These are phyloP conservation scores for Acyrthosiphon pisum DNA, from an alignment of 1,140 invertebrate genomes.

Conservation along the genomic window DNA sequence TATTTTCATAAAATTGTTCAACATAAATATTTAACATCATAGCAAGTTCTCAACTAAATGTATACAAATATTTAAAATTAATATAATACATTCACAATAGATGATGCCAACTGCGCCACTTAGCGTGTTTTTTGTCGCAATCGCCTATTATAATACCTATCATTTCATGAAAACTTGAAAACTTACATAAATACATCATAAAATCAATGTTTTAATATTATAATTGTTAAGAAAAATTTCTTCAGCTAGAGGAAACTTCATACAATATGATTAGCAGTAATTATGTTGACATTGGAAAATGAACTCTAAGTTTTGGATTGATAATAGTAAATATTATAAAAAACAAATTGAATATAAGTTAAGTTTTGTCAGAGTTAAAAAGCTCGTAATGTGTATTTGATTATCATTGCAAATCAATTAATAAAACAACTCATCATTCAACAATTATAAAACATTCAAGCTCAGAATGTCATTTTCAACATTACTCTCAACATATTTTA, in stretches of 20 bases:
- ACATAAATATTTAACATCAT: constrained; percentile 24
- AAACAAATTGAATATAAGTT: not conserved
- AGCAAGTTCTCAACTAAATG: not conserved
- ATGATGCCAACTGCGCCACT: too few relatives aligned
- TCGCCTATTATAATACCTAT: too few relatives aligned
- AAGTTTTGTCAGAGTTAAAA: constrained; percentile 37
- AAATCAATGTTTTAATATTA: too few relatives aligned
- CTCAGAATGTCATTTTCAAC: constrained; percentile 52
- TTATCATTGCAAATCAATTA: not conserved
- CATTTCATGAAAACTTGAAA: not conserved
- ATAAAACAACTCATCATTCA: constrained; percentile 21
- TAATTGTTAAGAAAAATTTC: too few relatives aligned
- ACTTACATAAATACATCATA: too few relatives aligned
- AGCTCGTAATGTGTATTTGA: not conserved
- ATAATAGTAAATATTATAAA: too few relatives aligned
- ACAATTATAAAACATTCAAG: not conserved
- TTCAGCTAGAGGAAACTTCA: too few relatives aligned
- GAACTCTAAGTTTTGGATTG: too few relatives aligned
- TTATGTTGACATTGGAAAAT: too few relatives aligned
- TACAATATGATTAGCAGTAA: not conserved
- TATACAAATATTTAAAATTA: not conserved
- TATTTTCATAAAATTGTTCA: not conserved
- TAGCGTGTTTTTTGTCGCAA: too few relatives aligned
- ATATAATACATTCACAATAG: too few relatives aligned
- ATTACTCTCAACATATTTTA: not conserved